phyloP scores from a whole-genome alignment of 2,113 vertebrate species.

The Istiophorus platypterus region DNA sequence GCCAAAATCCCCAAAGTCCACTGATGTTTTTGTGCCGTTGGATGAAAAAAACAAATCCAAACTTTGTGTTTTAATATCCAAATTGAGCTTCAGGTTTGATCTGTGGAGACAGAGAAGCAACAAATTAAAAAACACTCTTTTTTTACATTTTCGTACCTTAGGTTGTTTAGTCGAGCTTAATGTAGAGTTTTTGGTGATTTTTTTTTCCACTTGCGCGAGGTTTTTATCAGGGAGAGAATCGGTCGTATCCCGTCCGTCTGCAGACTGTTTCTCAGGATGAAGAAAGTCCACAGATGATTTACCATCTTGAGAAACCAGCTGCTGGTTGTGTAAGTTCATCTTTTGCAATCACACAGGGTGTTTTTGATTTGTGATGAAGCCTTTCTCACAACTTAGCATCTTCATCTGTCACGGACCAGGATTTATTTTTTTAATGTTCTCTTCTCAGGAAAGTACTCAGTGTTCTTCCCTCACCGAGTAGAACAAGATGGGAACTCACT shows the following conservation, averaged over 20 bases:
- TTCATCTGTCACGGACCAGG: neutral
- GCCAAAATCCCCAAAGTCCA: neutral
- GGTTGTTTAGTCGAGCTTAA: neutral
- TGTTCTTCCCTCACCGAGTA: too few relatives aligned
- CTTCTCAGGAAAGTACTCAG: too few relatives aligned
- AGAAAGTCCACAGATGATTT: neutral
- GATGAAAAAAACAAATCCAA: neutral
- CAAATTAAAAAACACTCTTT: neutral
- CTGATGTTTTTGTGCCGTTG: neutral
- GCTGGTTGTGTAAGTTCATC: constrained; percentile 3
- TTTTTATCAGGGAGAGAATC: too few relatives aligned
- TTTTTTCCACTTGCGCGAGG: neutral
- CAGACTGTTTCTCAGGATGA: neutral
- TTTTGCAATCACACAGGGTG: constrained; percentile 1
- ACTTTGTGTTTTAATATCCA: constrained; percentile 9
- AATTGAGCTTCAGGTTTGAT: neutral
- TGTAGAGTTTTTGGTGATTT: neutral
- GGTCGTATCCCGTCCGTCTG: too few relatives aligned
- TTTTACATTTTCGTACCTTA: neutral
- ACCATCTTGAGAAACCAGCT: neutral
- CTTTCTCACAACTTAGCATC: neutral
- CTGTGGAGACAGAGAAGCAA: constrained; percentile 41
- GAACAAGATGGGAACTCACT: too few relatives aligned
- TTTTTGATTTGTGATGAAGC: neutral
- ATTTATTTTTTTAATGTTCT: too few relatives aligned